Conservation (phyloP, 2,113 vertebrate species). For the Atherinomorus stipes region DNA sequence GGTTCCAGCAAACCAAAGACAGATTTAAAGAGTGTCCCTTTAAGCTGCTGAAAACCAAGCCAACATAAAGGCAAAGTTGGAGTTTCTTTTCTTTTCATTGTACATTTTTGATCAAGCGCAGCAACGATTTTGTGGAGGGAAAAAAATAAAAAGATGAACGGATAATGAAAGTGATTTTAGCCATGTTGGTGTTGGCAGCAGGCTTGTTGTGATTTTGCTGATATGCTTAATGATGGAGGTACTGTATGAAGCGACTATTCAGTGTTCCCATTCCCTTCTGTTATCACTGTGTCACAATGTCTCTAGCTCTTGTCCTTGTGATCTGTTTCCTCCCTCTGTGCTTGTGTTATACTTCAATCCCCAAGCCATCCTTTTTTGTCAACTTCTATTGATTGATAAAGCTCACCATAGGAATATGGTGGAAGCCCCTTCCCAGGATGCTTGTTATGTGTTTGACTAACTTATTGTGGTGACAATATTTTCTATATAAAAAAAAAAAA, state of each 20-base stretch:
- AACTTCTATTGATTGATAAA: conserved; percentile 64
- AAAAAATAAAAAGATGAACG: conserved; percentile 20
- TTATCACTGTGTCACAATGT: conserved; percentile 73
- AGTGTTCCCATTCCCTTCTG: conserved; percentile 72
- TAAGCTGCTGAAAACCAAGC: conserved; percentile 73
- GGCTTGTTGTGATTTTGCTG: conserved; percentile 68
- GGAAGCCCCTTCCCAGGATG: conserved; percentile 71
- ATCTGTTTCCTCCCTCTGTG: conserved; percentile 68
- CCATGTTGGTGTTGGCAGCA: conserved; percentile 54
- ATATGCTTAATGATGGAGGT: conserved; percentile 59
- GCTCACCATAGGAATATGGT: conserved; percentile 72
- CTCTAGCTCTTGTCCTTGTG: conserved; percentile 70
- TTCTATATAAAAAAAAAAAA: conserved; percentile 85
- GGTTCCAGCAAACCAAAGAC: conserved; percentile 85
- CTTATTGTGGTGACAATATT: conserved; percentile 92
- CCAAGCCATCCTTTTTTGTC: conserved; percentile 57
- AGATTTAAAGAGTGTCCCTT: conserved; percentile 81
- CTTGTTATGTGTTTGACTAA: conserved; percentile 90
- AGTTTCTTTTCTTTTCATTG: conserved; percentile 40
- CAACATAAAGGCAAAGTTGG: conserved; percentile 68
- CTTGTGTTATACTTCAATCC: conserved; percentile 68
- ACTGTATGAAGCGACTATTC: conserved; percentile 62
- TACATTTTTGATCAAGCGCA: conserved; percentile 61
- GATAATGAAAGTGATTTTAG: conserved; percentile 59
- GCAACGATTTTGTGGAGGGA: conserved; percentile 30